Conservation (phyloP, 2,888 invertebrate genomes). For the Herminia tarsipennalis region DNA sequence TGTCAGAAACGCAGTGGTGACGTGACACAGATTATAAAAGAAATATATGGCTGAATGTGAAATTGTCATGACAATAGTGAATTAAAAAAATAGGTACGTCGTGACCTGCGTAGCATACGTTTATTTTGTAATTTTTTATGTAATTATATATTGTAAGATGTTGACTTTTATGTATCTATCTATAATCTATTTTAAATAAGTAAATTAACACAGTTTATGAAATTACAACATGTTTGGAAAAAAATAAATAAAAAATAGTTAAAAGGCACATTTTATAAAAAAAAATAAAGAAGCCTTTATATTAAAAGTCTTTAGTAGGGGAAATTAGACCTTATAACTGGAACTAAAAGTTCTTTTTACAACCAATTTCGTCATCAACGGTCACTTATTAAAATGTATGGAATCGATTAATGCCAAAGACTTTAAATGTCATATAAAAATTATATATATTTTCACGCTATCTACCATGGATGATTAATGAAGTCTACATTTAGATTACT, state of each 20-base stretch:
- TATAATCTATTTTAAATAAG: too few species aligned
- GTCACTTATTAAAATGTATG: constrained; percentile 61
- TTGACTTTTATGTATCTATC: too few species aligned
- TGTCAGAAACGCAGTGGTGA: neutral
- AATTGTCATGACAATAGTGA: neutral
- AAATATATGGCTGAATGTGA: too few species aligned
- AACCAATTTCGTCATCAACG: constrained; percentile 7
- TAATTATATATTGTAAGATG: too few species aligned
- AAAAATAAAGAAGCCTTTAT: constrained; percentile 26
- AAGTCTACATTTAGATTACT: constrained; percentile 39
- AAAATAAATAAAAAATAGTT: too few species aligned
- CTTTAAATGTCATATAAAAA: constrained; percentile 62
- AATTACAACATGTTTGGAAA: constrained; percentile 20
- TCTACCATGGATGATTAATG: constrained; percentile 47
- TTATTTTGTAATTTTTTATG: too few species aligned
- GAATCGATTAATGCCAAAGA: constrained; percentile 57
- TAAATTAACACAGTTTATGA: too few species aligned
- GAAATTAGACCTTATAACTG: constrained; percentile 9
- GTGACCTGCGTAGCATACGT: too few species aligned
- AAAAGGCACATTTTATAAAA: constrained; percentile 29
- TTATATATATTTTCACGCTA: constrained; percentile 46
- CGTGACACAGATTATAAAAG: neutral
- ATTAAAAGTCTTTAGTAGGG: neutral
- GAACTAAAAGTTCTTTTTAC: constrained; percentile 8
- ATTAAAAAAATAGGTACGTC: neutral